Evolutionary conservation across 35 echinoderm and acorn worm genomes (phyloP), one percentile per base, ranked within the genome.

Genomic region (Heliocidaris erythrogramma): DNA sequence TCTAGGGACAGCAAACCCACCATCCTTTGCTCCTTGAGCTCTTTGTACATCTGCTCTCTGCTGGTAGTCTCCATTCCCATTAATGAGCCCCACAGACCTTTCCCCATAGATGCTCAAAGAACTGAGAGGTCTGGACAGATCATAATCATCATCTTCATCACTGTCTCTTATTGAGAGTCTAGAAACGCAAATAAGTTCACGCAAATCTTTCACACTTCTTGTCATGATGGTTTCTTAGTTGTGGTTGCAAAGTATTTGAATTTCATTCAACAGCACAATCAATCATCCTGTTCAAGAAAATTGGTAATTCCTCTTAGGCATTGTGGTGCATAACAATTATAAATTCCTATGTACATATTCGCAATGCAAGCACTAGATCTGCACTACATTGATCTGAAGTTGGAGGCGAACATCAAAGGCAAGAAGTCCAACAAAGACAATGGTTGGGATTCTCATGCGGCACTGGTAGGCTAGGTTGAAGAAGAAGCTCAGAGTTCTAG

Each of bases 161-260:
- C 95, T 95, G 32, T 97, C 98, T 60, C 98, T 85, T 89, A 99
- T 97, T 31, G 97, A 96, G 47, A 99, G 95, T 31, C 98, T 94
- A 7, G 98, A 99, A 17, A 99, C 97, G 32, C 98, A 99, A 89
- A 99, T 96, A 32, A 99, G 93, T 48, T 99, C 98, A 16, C 98
- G 92, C 53, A 99, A 86, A 65, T 99, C 98, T 94, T 95, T 99
- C 0, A 97, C 94, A 93, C 97, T 97, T 86, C 97, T 90, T 0
- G 98, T 91, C 98, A 99, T 99, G 53, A 30, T 99, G 32, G 65
- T 21, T 78, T 27, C 14, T 7, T 27, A 78, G 17, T 78, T 7
- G 21, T 78, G 65, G 27, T 56, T 14, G 10, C 5, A 13, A 14
- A 56, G 52, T 14, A 56, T 0, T 10, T 53, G 50, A 10, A 52